Percentiles rank a stretch among this genome's conserved stretches.
These are phyloP conservation scores for Mormyrops boulengeri DNA, from an alignment of 2,797 vertebrate genomes.

Conservation along the genomic window DNA sequence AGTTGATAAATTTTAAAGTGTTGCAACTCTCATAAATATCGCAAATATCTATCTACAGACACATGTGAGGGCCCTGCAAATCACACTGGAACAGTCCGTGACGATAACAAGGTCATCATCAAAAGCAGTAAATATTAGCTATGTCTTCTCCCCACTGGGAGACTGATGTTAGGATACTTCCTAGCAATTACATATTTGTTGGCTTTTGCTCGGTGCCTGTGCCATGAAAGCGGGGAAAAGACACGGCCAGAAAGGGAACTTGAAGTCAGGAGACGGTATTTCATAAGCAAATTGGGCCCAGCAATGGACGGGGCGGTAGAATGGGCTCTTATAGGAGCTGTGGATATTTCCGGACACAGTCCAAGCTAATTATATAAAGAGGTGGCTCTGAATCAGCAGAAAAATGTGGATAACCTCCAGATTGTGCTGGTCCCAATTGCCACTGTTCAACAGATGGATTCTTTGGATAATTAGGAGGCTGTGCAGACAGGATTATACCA, in stretches of 20 bases:
- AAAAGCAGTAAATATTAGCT: not conserved
- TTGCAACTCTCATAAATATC: not conserved
- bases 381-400: constrained; percentile 17
- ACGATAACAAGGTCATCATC: not conserved
- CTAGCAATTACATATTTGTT: constrained; percentile 13
- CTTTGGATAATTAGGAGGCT: constrained; percentile 21
- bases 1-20: not conserved
- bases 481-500: constrained; percentile 1
- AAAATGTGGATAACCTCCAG: constrained; percentile 7
- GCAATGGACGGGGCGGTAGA: constrained; percentile 9
- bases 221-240: constrained; percentile 17
- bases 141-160: not conserved
- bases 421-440: not conserved
- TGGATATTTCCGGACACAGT: constrained; percentile 24
- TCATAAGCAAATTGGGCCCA: not conserved
- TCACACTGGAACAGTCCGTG: not conserved
- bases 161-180: not conserved
- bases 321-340: constrained; percentile 20
- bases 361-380: constrained; percentile 17
- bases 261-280: not conserved
- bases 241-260: constrained; percentile 2
- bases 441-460: constrained; percentile 17
- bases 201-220: not conserved
- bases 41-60: not conserved
- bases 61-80: not conserved